phyloP scores from a whole-genome alignment of 2,888 invertebrate species.

The Syrphus vitripennis region DNA sequence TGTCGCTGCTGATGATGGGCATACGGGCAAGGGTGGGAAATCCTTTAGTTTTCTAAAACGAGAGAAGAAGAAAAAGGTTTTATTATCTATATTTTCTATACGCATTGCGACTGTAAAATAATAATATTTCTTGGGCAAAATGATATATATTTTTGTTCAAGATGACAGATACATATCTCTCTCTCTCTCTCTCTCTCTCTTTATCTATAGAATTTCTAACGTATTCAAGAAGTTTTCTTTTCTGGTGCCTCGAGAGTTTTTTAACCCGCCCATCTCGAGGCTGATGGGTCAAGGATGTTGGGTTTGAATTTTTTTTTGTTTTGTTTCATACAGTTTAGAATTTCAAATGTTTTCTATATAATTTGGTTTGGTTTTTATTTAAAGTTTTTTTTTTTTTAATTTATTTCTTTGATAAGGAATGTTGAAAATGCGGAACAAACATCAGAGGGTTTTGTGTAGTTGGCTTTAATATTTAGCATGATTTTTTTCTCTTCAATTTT shows the following conservation, averaged over 20 bases:
- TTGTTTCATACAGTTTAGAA: not conserved
- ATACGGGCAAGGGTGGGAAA: not conserved
- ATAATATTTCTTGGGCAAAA: not conserved
- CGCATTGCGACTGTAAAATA: slow-evolving; percentile 46
- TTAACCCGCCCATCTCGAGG: slow-evolving; percentile 30
- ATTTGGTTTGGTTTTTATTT: not conserved
- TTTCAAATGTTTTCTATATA: not conserved
- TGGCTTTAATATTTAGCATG: not conserved
- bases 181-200: too few species aligned
- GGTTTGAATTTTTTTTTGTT: not conserved
- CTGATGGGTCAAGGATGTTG: slow-evolving; percentile 43
- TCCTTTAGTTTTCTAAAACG: slow-evolving; percentile 39
- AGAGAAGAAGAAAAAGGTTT: not conserved
- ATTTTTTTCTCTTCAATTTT: not conserved
- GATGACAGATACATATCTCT: too few species aligned
- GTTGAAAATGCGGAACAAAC: slow-evolving; percentile 16
- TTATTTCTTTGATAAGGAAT: slow-evolving; percentile 8
- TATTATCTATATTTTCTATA: slow-evolving; percentile 25
- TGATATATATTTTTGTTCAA: slow-evolving; percentile 1
- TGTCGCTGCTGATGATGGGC: not conserved
- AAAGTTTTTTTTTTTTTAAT: not conserved
- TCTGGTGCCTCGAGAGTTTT: not conserved
- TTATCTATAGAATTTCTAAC: not conserved
- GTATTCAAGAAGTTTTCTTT: not conserved
- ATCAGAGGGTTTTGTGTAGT: not conserved